Evolutionary conservation across 2,888 invertebrate species (phyloP), one percentile per base, ranked within the genome.

Genomic region (Minunthozetes semirufus): DNA sequence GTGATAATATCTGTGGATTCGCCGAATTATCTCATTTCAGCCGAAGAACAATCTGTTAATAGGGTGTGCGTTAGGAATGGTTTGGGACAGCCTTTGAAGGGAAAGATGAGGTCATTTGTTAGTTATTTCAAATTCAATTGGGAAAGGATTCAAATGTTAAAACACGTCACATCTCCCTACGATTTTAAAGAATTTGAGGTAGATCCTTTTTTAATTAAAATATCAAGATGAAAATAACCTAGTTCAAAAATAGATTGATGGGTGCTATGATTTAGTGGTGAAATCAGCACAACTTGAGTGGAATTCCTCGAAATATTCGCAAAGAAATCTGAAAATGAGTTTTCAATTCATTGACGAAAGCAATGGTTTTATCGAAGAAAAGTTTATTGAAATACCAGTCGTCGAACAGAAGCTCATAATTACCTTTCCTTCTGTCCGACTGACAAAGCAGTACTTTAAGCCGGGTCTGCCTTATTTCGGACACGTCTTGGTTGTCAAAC

Each of bases 381-480:
- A 48, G 42, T 46, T 42, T 27, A 11, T 70, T 1, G 48, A 48
- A 22, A 42, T 70, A 25, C 70, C 70, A 13, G 48, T 70, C 15
- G 70, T 48, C 29, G 5, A 19, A 4, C 25, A 48, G 5, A 27
- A 42, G 0, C 38, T 70, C 9, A 38, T 70, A 13, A 38, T 70
- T 3, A 70, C 25, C 33, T 38, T 66, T 19, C 66, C 66, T 4
- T 73, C 73, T 15, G 48, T 22, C 17, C 27, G 22, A 29, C 48
- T 73, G 17, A 56, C 50, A 25, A 63, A 73, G 6, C 42, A 48
- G 27, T 73, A 73, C 66, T 73, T 66, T 66, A 73, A 73, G 29
- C 66, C 66, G 0, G 33, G 66, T 50, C 63, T 73, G 4, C 73
- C 73, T 1, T 73, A 73, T 27, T 66, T 73, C n/a, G 73, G 73